Evolutionary conservation across 2,888 invertebrate species (phyloP).

Genomic region (Cylindroiulus punctatus): DNA sequence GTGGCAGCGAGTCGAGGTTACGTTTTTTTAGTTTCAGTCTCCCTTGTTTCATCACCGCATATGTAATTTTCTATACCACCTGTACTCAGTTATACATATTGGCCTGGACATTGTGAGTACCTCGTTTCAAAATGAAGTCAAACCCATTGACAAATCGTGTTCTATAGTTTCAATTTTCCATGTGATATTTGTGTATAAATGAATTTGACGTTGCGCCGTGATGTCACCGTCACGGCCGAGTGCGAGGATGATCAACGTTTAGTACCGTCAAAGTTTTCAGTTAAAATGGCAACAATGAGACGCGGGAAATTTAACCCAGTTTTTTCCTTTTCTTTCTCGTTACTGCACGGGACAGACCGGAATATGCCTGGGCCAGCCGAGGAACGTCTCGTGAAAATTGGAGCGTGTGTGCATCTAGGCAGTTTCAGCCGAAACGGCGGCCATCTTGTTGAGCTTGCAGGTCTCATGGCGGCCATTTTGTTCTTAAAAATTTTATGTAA

Average conservation of each 20-base stretch:
- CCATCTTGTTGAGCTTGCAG: neutral
- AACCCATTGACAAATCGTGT: constrained; percentile 45
- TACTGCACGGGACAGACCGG: neutral
- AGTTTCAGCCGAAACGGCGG: neutral
- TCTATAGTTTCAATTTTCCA: constrained; percentile 47
- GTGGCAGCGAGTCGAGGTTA: neutral
- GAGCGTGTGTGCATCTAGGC: neutral
- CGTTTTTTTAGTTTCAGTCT: neutral
- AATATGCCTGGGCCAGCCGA: neutral
- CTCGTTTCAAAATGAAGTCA: constrained; percentile 47
- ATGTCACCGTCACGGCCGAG: neutral
- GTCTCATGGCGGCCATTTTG: too few species aligned
- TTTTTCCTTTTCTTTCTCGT: neutral
- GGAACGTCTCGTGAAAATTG: neutral
- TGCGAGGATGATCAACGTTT: constrained; percentile 25
- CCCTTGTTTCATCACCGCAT: constrained; percentile 40
- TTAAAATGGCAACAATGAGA: neutral
- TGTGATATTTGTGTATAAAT: constrained; percentile 47
- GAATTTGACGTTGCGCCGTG: constrained; percentile 39
- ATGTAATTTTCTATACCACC: constrained; percentile 47
- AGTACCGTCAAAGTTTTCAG: constrained; percentile 16
- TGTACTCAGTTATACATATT: constrained; percentile 47
- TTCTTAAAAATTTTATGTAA: too few species aligned
- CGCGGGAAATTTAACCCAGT: neutral
- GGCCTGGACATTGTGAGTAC: constrained; percentile 47